Percentiles rank a stretch among this genome's conserved stretches.
These are phyloP conservation scores for Paramuricea clavata DNA, from an alignment of 92 coral and sea anemone species.

Conservation along the genomic window DNA sequence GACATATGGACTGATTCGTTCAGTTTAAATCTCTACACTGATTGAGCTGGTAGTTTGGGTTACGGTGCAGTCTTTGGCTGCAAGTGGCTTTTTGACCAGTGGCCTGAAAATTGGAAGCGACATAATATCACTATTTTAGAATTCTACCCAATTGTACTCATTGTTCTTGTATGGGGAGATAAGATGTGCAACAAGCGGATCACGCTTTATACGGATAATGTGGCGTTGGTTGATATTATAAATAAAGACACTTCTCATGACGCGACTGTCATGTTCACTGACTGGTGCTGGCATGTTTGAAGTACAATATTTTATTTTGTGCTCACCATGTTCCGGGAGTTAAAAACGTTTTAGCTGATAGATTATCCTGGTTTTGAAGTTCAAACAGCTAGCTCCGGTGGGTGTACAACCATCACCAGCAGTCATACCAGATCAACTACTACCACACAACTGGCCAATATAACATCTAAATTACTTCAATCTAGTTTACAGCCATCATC, in stretches of 20 bases:
- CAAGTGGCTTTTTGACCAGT: conserved; percentile 44
- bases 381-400: conserved; percentile 4
- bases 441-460: neutral
- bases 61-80: conserved; percentile 57
- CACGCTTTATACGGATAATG: too few species aligned
- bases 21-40: conserved; percentile 45
- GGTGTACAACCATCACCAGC: conserved; percentile 22
- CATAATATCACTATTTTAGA: too few species aligned
- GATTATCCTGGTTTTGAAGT: neutral
- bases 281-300: neutral
- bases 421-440: conserved; percentile 2
- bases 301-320: conserved; percentile 1
- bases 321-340: conserved; percentile 15
- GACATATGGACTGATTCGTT: conserved; percentile 50
- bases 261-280: conserved; percentile 1
- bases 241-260: conserved; percentile 47
- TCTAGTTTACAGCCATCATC: conserved; percentile 73
- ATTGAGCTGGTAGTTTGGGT: conserved; percentile 42
- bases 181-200: too few species aligned
- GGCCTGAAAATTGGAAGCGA: conserved; percentile 45
- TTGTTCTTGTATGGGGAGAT: conserved; percentile 55
- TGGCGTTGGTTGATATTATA: conserved; percentile 24
- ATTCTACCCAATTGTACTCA: conserved; percentile 37
- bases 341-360: neutral
- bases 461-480: conserved; percentile 23